These are phyloP conservation scores for zebrafish (Danio rerio) DNA, from an alignment of 2,113 vertebrate species.

Conservation along the genomic window DNA sequence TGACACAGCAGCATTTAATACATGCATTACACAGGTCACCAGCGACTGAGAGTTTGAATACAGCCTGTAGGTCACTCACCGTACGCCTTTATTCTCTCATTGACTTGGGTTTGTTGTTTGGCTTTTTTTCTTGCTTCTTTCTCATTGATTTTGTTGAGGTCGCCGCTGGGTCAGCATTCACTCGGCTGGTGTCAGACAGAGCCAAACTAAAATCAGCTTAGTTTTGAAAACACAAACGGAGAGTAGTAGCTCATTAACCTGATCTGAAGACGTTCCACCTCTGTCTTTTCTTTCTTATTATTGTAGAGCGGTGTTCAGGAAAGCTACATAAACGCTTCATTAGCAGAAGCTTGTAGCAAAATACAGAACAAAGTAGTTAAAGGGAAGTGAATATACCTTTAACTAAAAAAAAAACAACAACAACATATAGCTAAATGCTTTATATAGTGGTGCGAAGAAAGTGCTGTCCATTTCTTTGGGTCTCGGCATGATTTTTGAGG, in stretches of 20 bases:
- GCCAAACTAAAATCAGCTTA: neutral
- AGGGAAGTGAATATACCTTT: neutral
- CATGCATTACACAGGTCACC: slow-evolving; percentile 29
- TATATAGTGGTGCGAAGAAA: too few species aligned
- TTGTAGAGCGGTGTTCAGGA: neutral
- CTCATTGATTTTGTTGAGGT: neutral
- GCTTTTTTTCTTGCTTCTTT: neutral
- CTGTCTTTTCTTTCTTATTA: neutral
- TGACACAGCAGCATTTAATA: slow-evolving; percentile 39
- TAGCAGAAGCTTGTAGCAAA: neutral
- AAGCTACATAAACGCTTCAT: neutral
- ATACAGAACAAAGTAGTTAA: neutral
- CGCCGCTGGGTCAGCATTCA: neutral
- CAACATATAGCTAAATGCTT: too few species aligned
- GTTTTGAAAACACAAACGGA: slow-evolving; percentile 21
- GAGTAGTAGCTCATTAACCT: slow-evolving; percentile 5
- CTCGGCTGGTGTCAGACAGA: neutral
- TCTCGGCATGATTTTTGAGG: too few species aligned
- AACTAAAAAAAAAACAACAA: too few species aligned
- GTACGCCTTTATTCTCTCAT: neutral
- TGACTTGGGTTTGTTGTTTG: neutral
- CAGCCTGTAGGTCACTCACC: neutral
- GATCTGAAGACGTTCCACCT: neutral
- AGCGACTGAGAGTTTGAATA: slow-evolving; percentile 31
- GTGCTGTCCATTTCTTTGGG: too few species aligned